Conservation (phyloP, 2,888 invertebrate species). For the Limenitis camilla region DNA sequence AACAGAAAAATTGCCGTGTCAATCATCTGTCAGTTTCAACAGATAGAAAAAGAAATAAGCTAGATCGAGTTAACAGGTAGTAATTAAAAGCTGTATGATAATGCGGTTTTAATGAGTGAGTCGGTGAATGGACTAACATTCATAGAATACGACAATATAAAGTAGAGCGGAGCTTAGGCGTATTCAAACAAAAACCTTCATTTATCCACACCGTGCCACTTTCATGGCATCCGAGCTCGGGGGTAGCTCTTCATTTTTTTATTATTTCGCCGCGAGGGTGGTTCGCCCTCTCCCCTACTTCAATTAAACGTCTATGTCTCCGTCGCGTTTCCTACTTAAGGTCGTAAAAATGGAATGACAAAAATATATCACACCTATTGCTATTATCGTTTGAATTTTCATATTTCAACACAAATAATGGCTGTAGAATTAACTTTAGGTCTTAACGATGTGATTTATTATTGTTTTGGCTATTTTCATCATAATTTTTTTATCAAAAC, state of each 20-base stretch:
- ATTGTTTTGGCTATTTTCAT: no score
- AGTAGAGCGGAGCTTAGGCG: conserved; percentile 68
- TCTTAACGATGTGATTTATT: no score
- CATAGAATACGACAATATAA: conserved; percentile 68
- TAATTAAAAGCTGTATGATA: conserved; percentile 20
- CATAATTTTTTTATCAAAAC: no score
- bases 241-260: conserved; percentile 66
- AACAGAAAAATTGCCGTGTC: no score
- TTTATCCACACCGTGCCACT: conserved; percentile 73
- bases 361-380: conserved; percentile 59
- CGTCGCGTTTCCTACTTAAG: conserved; percentile 65
- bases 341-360: conserved; percentile 67
- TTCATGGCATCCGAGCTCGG: conserved; percentile 71
- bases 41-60: neutral
- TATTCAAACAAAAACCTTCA: conserved; percentile 70
- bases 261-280: conserved; percentile 54
- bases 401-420: conserved; percentile 1
- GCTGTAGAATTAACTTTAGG: no score
- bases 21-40: no score
- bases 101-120: conserved; percentile 54
- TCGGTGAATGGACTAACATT: conserved; percentile 62
- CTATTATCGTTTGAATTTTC: conserved; percentile 39
- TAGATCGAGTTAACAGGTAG: conserved; percentile 4
- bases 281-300: conserved; percentile 53
- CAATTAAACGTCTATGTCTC: conserved; percentile 71